Percentiles rank a stretch among this genome's conserved stretches.
phyloP scores from a whole-genome alignment of 2,113 vertebrate genomes.

The Corythornis cristatus region DNA sequence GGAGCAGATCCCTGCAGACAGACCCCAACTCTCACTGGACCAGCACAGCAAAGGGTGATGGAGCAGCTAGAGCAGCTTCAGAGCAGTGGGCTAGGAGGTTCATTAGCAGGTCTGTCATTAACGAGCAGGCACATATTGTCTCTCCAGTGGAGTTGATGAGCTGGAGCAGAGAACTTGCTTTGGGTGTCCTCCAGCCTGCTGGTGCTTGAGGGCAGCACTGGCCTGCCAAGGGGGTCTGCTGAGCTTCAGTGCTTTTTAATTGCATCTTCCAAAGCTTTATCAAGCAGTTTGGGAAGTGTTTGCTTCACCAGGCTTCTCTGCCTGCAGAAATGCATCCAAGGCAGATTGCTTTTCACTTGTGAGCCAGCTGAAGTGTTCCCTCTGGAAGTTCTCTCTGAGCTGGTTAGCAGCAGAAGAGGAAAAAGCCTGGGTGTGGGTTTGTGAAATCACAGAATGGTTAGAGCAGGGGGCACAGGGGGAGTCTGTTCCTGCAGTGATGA shows the following conservation, averaged over 20 bases:
- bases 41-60: background rate
- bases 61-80: background rate
- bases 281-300: background rate
- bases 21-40: background rate
- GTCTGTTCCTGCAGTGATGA: background rate
- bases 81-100: background rate
- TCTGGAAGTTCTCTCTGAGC: background rate
- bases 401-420: too few relatives aligned
- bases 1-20: background rate
- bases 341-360: background rate
- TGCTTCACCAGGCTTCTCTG: background rate
- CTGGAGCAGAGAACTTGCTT: background rate
- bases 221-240: background rate
- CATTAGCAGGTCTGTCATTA: fast-evolving
- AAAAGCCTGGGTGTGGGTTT: background rate
- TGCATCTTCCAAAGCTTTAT: background rate
- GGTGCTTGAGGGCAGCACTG: background rate
- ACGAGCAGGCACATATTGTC: background rate
- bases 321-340: background rate
- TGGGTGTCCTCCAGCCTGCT: background rate
- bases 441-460: too few relatives aligned
- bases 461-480: background rate
- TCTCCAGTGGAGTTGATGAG: background rate
- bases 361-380: background rate
- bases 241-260: background rate